Percentiles rank a stretch among this genome's conserved stretches.
These are phyloP conservation scores for Hypena proboscidalis DNA, from an alignment of 2,888 invertebrate species.

Conservation along the genomic window DNA sequence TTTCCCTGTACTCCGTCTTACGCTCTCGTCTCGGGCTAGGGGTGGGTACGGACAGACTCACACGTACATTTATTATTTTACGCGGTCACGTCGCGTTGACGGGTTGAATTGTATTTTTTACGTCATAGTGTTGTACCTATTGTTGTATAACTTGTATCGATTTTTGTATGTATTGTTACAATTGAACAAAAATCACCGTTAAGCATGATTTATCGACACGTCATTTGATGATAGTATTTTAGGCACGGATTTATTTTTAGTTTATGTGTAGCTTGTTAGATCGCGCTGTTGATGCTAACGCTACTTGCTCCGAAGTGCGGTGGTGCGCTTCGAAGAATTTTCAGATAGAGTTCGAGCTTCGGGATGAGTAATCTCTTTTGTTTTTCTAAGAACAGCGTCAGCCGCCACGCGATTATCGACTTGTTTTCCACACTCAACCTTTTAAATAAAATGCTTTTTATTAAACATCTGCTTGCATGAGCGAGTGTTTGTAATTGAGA, in stretches of 20 bases:
- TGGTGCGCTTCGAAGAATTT: constrained; percentile 76
- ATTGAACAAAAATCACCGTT: constrained; percentile 5
- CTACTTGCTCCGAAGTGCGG: constrained; percentile 60
- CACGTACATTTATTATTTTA: constrained; percentile 55
- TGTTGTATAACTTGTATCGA: constrained; percentile 21
- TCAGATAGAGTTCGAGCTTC: constrained; percentile 80
- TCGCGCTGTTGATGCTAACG: constrained; percentile 56
- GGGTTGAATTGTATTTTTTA: constrained; percentile 46
- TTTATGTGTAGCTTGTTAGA: constrained; percentile 15
- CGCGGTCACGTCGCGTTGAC: constrained; percentile 48
- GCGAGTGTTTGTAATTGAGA: constrained; percentile 33
- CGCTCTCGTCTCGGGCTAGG: constrained; percentile 71
- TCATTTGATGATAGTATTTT: constrained; percentile 3
- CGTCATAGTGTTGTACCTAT: constrained; percentile 14
- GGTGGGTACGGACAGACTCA: constrained; percentile 75
- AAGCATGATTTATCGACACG: neutral
- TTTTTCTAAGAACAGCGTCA: constrained; percentile 75
- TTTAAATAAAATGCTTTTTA: constrained; percentile 52
- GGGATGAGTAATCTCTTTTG: constrained; percentile 84
- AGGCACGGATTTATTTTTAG: constrained; percentile 7
- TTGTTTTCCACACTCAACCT: constrained; percentile 58
- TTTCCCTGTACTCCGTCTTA: constrained; percentile 84
- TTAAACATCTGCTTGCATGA: constrained; percentile 38
- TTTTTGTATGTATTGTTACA: constrained; percentile 6
- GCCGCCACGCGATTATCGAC: constrained; percentile 69